Conservation (phyloP, 1,140 invertebrate species). For the Oscheius sp. region DNA sequence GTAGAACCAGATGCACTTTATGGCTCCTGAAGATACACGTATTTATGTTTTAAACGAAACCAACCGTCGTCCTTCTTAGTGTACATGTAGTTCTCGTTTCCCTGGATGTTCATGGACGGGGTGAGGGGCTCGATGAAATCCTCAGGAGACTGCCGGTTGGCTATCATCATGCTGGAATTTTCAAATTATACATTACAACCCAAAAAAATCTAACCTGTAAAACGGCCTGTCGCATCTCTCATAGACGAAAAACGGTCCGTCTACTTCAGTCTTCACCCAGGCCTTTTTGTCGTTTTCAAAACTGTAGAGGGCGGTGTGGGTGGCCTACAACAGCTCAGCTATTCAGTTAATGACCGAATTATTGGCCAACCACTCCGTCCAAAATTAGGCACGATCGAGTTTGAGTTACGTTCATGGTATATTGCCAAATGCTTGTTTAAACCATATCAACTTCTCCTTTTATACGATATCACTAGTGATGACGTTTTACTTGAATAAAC, state of each 20-base stretch:
- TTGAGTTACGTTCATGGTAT: too few species aligned
- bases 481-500: too few species aligned
- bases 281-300: slow-evolving; percentile 16
- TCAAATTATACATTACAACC: not conserved
- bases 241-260: slow-evolving; percentile 14
- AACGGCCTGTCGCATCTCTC: slow-evolving; percentile 13
- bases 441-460: too few species aligned
- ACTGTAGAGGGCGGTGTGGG: slow-evolving; percentile 6
- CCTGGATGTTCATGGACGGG: not conserved
- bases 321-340: too few species aligned
- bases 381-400: too few species aligned
- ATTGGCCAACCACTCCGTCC: too few species aligned
- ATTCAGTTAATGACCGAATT: too few species aligned
- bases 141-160: slow-evolving; percentile 3
- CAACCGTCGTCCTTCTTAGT: not conserved
- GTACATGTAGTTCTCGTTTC: slow-evolving; percentile 10
- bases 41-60: not conserved
- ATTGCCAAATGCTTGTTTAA: too few species aligned
- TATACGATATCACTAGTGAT: too few species aligned
- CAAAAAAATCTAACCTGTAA: not conserved
- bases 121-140: slow-evolving; percentile 26
- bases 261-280: slow-evolving; percentile 7
- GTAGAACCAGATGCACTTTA: slow-evolving; percentile 22
- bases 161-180: slow-evolving; percentile 19
- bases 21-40: not conserved